Evolutionary conservation across 2,888 invertebrate genomes (phyloP).

Genomic region (Saturnia japonica): DNA sequence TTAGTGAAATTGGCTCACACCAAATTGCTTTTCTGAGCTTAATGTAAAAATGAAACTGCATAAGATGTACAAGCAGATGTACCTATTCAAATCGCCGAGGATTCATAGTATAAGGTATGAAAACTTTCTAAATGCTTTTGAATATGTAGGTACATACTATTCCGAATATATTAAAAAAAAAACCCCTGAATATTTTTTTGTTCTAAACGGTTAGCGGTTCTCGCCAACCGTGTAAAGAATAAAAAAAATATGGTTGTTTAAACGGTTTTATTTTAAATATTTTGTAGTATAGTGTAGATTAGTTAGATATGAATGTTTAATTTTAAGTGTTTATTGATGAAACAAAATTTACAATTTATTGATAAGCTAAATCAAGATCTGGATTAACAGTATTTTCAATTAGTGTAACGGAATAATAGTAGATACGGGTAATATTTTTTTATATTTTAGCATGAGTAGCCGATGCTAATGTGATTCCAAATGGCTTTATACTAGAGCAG

Average conservation of each 20-base stretch:
- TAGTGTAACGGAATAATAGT: not conserved
- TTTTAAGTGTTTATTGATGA: not conserved
- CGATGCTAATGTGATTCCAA: not conserved
- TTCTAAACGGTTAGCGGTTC: too few species aligned
- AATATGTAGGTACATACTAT: not conserved
- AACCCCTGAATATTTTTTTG: not conserved
- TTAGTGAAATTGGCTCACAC: not conserved
- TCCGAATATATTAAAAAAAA: not conserved
- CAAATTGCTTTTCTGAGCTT: not conserved
- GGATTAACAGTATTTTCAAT: not conserved
- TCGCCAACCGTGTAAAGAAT: too few species aligned
- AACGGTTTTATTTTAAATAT: not conserved
- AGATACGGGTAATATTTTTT: too few species aligned
- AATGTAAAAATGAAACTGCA: not conserved
- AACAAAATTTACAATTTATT: not conserved
- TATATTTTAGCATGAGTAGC: not conserved
- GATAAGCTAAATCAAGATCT: not conserved
- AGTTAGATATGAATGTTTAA: not conserved
- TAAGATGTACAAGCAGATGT: not conserved
- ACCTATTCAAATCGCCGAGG: slow-evolving; percentile 6
- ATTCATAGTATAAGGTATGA: slow-evolving; percentile 7
- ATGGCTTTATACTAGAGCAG: not conserved
- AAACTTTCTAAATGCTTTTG: not conserved
- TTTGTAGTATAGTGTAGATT: not conserved
- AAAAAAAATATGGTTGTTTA: too few species aligned